Conservation (phyloP, 2,888 invertebrate genomes). For the Phragmatobia fuliginosa region DNA sequence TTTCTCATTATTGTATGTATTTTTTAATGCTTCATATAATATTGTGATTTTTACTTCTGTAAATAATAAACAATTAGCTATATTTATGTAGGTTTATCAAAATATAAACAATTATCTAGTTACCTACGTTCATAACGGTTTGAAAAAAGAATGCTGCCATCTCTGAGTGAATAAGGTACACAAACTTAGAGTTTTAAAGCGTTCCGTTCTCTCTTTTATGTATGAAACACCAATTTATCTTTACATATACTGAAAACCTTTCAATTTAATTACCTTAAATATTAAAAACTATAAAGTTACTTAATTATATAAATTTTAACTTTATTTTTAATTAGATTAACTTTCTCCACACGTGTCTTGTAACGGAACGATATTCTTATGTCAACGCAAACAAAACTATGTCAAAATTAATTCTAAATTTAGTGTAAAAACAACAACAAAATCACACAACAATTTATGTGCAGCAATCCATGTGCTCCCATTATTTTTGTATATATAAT, state of each 20-base stretch:
- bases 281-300: background rate
- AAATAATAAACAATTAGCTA: background rate
- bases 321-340: background rate
- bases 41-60: background rate
- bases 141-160: slow-evolving; percentile 6
- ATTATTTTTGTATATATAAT: slow-evolving; percentile 61
- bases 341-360: slow-evolving; percentile 22
- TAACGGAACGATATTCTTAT: slow-evolving; percentile 62
- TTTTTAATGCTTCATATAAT: background rate
- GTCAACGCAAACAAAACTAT: slow-evolving; percentile 85
- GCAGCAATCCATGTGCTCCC: slow-evolving; percentile 73
- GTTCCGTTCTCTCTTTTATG: slow-evolving; percentile 4
- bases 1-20: background rate
- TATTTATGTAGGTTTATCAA: no score
- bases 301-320: background rate
- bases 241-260: background rate
- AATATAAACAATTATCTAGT: no score
- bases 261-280: background rate
- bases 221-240: background rate
- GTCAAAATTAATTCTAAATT: slow-evolving; percentile 84
- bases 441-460: slow-evolving; percentile 68
- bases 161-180: background rate
- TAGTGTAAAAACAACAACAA: slow-evolving; percentile 78
- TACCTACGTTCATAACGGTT: background rate
- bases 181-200: background rate